Conservation (phyloP, 1,140 invertebrate genomes). For the Spodoptera litura region DNA sequence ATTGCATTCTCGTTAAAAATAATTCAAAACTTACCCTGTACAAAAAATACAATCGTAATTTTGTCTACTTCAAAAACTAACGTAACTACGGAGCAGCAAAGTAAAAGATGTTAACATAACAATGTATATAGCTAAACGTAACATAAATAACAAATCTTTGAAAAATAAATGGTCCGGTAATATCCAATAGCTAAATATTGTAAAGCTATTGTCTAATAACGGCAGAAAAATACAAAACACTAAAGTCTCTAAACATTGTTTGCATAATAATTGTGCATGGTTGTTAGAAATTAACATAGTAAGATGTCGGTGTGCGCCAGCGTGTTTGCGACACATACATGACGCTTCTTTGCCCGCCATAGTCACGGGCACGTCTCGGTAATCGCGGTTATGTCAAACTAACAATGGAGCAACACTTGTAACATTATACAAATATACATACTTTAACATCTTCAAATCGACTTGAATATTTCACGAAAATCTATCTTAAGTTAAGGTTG, state of each 20-base stretch:
- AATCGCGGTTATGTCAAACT: neutral
- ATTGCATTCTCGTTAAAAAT: no score
- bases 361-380: neutral
- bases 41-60: no score
- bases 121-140: no score
- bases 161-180: neutral
- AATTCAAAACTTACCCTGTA: no score
- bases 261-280: conserved; percentile 26
- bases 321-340: neutral
- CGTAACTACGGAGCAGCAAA: no score
- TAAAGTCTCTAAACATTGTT: neutral
- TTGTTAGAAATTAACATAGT: conserved; percentile 12
- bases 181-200: conserved; percentile 16
- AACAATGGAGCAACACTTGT: no score
- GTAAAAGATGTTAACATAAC: no score
- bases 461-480: no score
- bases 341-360: neutral
- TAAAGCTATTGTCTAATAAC: neutral
- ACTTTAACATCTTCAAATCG: no score
- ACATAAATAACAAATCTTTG: neutral
- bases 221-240: neutral
- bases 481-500: no score
- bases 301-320: neutral
- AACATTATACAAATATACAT: no score
- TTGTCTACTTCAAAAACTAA: no score